phyloP scores from a whole-genome alignment of 1,140 invertebrate genomes.

The Drosophila kohkoa region DNA sequence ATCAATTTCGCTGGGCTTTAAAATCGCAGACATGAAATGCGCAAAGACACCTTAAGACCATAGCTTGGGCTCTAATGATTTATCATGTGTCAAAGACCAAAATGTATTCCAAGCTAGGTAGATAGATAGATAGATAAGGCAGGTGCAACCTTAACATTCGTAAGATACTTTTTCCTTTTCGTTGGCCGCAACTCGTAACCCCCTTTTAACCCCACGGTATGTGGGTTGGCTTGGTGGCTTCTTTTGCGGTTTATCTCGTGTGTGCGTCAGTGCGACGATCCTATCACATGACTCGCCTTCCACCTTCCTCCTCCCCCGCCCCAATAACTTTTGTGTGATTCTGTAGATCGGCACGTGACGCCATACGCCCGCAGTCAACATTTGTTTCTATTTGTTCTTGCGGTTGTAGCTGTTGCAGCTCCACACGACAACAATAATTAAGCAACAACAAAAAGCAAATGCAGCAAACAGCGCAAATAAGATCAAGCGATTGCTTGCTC shows the following conservation, averaged over 20 bases:
- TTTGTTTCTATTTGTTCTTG: conserved; percentile 44
- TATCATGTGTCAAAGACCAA: conserved; percentile 64
- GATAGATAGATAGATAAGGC: conserved; percentile 9
- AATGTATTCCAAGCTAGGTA: neutral
- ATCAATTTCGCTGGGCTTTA: conserved; percentile 53
- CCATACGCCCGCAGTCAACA: conserved; percentile 43
- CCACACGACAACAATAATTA: conserved; percentile 61
- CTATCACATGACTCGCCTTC: conserved; percentile 69
- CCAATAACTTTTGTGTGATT: conserved; percentile 34
- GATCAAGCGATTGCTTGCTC: conserved; percentile 50
- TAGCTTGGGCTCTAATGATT: conserved; percentile 50
- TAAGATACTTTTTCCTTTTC: conserved; percentile 5
- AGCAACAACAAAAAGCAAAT: conserved; percentile 36
- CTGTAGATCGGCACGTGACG: conserved; percentile 70
- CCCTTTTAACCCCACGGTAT: neutral
- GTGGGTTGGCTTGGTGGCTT: neutral
- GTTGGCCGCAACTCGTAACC: conserved; percentile 1
- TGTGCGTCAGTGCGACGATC: conserved; percentile 57
- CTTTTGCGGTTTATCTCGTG: conserved; percentile 63
- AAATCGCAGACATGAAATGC: conserved; percentile 46
- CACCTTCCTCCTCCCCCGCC: neutral
- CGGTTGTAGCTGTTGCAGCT: conserved; percentile 33
- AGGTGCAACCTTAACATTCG: conserved; percentile 36
- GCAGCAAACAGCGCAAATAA: conserved; percentile 51
- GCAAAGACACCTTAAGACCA: conserved; percentile 37